These are phyloP conservation scores for Sander vitreus DNA, from an alignment of 2,113 vertebrate species.

Conservation along the genomic window DNA sequence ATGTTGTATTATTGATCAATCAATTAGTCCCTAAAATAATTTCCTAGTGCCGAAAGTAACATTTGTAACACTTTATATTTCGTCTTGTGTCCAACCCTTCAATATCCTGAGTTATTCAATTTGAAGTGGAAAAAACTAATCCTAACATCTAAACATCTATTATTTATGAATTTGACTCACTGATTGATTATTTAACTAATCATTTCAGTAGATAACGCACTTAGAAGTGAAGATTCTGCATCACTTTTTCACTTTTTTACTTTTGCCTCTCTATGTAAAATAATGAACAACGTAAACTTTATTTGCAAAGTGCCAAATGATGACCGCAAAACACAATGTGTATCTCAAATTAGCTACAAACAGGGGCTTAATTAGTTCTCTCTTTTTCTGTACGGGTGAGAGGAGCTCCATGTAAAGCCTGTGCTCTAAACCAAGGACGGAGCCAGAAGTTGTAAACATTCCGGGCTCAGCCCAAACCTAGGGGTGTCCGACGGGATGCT, in stretches of 20 bases:
- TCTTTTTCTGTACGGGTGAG: background rate
- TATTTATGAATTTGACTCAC: background rate
- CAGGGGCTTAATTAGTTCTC: background rate
- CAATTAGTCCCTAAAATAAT: background rate
- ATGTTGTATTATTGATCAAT: background rate
- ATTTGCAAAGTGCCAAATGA: background rate
- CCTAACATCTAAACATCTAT: background rate
- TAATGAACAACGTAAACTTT: background rate
- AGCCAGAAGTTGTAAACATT: no score
- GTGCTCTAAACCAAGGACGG: background rate
- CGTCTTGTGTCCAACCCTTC: background rate
- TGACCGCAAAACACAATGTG: background rate
- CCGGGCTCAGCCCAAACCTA: no score
- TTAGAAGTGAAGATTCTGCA: background rate
- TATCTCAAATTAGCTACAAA: constrained; percentile 1
- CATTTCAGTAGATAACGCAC: background rate
- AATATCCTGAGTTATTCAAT: background rate
- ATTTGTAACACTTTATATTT: background rate
- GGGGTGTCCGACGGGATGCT: no score
- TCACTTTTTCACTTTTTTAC: background rate
- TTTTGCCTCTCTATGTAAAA: background rate
- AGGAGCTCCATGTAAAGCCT: background rate
- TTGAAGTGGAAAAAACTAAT: background rate
- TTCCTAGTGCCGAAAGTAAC: background rate
- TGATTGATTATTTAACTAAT: background rate